phyloP scores from a whole-genome alignment of 2,113 vertebrate species.

The Triplophysa dalaica region DNA sequence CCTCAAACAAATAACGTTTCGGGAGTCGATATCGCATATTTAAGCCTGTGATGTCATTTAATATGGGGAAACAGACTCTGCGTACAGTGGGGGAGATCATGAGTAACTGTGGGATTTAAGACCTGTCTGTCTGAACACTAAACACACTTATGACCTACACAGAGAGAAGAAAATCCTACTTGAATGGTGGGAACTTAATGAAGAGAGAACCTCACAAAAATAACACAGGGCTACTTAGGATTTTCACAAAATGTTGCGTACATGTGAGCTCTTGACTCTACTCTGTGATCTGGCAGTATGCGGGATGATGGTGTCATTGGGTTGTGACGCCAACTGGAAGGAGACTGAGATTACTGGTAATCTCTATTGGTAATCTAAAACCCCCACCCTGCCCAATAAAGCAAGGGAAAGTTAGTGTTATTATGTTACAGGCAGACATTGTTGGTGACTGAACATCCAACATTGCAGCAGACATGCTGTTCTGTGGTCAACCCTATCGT shows the following conservation, averaged over 20 bases:
- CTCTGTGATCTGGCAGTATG: neutral
- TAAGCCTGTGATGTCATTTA: constrained; percentile 55
- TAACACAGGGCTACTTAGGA: neutral
- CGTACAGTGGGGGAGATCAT: constrained; percentile 32
- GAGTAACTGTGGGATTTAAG: constrained; percentile 58
- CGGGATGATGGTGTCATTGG: constrained; percentile 5
- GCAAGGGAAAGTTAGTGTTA: neutral
- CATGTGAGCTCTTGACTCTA: neutral
- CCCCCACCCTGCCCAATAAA: neutral
- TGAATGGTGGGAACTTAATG: constrained; percentile 64
- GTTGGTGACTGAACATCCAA: neutral
- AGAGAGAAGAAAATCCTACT: constrained; percentile 58
- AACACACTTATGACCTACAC: constrained; percentile 56
- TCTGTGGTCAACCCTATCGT: constrained; percentile 4
- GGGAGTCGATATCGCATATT: constrained; percentile 31
- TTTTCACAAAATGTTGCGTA: neutral
- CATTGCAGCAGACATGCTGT: neutral
- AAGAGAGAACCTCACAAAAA: constrained; percentile 22
- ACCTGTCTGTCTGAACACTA: constrained; percentile 57
- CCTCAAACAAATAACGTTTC: constrained; percentile 37
- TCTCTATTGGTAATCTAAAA: constrained; percentile 20
- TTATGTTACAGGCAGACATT: neutral
- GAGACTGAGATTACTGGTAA: constrained; percentile 30
- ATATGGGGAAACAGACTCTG: constrained; percentile 39
- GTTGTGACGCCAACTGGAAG: neutral